These are phyloP conservation scores for Cavia porcellus DNA, from an alignment of 2,113 vertebrate genomes.

Conservation along the genomic window DNA sequence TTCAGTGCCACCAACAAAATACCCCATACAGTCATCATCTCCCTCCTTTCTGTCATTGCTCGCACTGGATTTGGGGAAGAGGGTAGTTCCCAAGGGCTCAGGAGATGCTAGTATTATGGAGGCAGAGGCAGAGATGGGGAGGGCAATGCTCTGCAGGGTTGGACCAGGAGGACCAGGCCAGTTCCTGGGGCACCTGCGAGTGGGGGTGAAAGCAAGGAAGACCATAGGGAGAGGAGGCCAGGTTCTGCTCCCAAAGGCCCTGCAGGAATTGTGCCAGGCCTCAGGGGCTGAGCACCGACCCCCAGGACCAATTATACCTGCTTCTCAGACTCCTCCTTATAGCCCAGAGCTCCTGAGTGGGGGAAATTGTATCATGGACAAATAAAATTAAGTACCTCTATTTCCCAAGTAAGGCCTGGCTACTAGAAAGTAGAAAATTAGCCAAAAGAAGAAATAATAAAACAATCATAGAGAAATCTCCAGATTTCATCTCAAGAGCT, in stretches of 20 bases:
- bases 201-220: fast-evolving
- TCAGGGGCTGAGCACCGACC: no score
- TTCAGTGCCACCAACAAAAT: not conserved
- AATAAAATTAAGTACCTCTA: not conserved
- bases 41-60: not conserved
- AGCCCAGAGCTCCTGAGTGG: not conserved
- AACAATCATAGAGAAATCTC: not conserved
- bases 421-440: not conserved
- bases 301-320: not conserved
- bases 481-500: constrained; percentile 57
- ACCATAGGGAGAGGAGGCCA: not conserved
- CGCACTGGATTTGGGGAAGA: not conserved
- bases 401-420: not conserved
- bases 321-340: fast-evolving
- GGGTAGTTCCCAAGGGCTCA: not conserved
- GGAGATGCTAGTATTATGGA: no score
- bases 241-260: not conserved
- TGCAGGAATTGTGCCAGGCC: not conserved
- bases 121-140: not conserved
- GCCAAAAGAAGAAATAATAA: constrained; percentile 43
- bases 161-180: not conserved
- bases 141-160: not conserved
- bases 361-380: not conserved
- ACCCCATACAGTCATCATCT: fast-evolving
- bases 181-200: not conserved